Base-by-base conservation (phyloP, 35 echinoderm and acorn worm genomes). In the Apostichopus japonicus region DNA sequence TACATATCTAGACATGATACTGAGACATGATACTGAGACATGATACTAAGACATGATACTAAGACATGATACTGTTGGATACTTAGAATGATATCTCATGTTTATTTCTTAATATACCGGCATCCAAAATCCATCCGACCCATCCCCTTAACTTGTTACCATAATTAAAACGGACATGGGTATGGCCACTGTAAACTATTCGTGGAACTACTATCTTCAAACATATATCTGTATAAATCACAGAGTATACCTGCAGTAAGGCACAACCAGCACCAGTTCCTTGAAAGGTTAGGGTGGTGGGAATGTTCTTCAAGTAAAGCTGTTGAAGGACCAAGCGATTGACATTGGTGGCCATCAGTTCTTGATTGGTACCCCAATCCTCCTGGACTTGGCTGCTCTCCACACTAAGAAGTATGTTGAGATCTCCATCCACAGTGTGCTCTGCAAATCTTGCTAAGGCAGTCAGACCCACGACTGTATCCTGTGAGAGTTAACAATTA, bases 381-480 rank as follows among this genome's bases (percentile, higher is more conserved):
- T 76, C 7, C n/a, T 80, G 63, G 5, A 72, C 4, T 53, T 79
- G 13, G 62, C 83, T 55, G 53, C 27, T 77, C 10, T 56, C 55
- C 16, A 61, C 25, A 3, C 72, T 57, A 27, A 86, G 22, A 19
- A 44, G 57, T 14, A 91, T 56, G 90, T 77, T 80, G 4, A 80
- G 22, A 10, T 65, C 80, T 5, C 79, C 93, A 25, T 53, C 87
- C 51, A 78, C 87, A 78, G 93, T 92, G 51, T 87, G 61, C 58
- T 95, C 53, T 24, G 96, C 91, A 90, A 86, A 97, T 23, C 91
- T 55, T 19, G 91, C 14, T 14, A 97, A 56, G 62, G 96, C 96
- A 61, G 94, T 94, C 23, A 97, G 62, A 24, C 93, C 96, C 27
- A 97, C 90, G 10, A 97, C 94, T 56, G 96, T 97, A 61, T 97